Conservation (phyloP, 2,113 vertebrate genomes). For the Rhombomys opimus region DNA sequence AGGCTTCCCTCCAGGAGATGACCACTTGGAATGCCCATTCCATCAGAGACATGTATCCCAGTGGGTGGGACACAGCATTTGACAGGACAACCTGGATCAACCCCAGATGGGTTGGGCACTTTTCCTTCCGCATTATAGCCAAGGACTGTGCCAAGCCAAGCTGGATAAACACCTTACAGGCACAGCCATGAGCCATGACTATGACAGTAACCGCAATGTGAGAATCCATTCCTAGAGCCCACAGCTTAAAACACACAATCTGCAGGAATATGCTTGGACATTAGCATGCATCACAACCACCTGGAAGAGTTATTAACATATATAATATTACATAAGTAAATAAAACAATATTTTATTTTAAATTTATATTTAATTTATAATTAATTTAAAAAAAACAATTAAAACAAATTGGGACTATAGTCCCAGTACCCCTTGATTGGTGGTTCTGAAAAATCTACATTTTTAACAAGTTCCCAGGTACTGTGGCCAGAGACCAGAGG, state of each 20-base stretch:
- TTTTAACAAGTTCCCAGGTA: conserved; percentile 35
- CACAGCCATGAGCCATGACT: background rate
- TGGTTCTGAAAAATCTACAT: background rate
- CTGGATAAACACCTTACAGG: background rate
- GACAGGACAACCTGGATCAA: background rate
- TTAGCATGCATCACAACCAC: background rate
- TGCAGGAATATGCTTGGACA: background rate
- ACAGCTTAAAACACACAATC: background rate
- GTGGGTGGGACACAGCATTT: background rate
- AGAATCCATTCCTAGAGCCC: background rate
- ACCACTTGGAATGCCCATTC: background rate
- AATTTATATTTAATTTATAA: too few relatives aligned
- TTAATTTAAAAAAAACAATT: too few relatives aligned
- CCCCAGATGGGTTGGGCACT: background rate
- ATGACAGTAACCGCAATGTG: background rate
- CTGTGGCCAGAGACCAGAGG: background rate
- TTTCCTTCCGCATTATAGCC: background rate
- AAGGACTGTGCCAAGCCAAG: background rate
- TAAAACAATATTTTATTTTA: too few relatives aligned
- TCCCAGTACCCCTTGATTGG: background rate
- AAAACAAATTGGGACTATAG: background rate
- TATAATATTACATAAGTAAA: too few relatives aligned
- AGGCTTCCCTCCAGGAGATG: background rate
- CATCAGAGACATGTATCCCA: background rate
- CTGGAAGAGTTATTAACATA: background rate